phyloP scores from a whole-genome alignment of 1,140 invertebrate species.

The Anoplophora glabripennis region DNA sequence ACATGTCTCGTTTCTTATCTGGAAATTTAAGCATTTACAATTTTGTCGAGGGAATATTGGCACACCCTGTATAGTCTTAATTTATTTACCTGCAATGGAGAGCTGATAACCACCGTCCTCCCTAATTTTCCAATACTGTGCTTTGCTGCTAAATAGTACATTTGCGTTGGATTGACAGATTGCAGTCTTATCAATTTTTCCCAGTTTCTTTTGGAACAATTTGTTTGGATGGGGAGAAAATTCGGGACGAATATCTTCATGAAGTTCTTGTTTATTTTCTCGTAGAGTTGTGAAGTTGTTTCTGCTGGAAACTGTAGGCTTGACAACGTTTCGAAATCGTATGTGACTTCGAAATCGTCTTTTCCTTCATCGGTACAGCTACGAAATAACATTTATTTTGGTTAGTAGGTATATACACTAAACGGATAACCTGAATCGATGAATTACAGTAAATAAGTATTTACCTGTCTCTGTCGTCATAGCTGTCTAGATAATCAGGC shows the following conservation, averaged over 20 bases:
- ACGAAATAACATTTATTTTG: not conserved
- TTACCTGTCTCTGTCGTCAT: conserved; percentile 54
- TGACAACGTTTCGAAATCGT: conserved; percentile 40
- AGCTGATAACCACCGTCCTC: conserved; percentile 55
- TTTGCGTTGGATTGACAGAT: conserved; percentile 15
- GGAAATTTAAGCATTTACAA: conserved; percentile 17
- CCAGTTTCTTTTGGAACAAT: conserved; percentile 68
- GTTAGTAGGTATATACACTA: no score
- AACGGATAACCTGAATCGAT: no score
- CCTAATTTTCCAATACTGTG: conserved; percentile 41
- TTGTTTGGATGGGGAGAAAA: conserved; percentile 67
- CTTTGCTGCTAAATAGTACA: conserved; percentile 40
- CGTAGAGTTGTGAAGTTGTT: conserved; percentile 56
- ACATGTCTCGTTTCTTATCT: conserved; percentile 77
- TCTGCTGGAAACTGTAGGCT: conserved; percentile 52
- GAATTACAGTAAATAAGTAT: not conserved
- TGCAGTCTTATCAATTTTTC: conserved; percentile 65
- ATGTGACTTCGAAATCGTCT: conserved; percentile 32
- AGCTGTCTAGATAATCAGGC: conserved; percentile 38
- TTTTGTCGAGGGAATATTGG: not conserved
- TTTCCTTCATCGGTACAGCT: conserved; percentile 26
- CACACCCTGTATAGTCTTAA: not conserved
- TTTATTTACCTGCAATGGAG: conserved; percentile 68
- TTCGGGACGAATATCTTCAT: conserved; percentile 61
- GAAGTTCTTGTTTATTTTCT: conserved; percentile 59